Conservation (phyloP, 2,113 vertebrate genomes). For the Casuarius casuarius region DNA sequence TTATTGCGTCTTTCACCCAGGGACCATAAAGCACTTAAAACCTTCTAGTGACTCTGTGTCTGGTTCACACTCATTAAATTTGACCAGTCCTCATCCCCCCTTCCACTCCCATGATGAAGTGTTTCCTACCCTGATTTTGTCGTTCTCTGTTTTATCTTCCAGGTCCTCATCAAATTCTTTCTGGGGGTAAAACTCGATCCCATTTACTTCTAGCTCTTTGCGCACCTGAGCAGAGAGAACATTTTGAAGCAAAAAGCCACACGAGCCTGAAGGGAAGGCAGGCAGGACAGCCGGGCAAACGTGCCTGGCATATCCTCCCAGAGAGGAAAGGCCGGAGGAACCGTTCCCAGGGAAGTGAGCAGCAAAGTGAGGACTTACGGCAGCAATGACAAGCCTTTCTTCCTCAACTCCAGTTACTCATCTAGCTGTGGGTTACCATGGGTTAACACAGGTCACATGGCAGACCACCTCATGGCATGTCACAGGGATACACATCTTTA, state of each 20-base stretch:
- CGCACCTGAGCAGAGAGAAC: constrained; percentile 82
- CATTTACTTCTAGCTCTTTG: constrained; percentile 92
- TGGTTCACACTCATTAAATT: background rate
- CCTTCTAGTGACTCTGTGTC: background rate
- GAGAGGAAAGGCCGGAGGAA: background rate
- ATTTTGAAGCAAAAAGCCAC: constrained; percentile 30
- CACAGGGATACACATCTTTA: background rate
- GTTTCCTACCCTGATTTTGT: constrained; percentile 93
- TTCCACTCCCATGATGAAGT: constrained; percentile 1
- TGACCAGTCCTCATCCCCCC: background rate
- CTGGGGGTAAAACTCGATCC: constrained; percentile 96
- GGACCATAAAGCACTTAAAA: background rate
- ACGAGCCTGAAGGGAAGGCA: background rate
- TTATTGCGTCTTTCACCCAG: background rate
- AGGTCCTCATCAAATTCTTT: constrained; percentile 97
- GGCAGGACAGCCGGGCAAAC: background rate
- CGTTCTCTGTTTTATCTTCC: constrained; percentile 97
- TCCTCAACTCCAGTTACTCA: background rate
- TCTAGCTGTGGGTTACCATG: background rate
- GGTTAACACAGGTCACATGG: background rate
- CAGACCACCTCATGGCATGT: background rate
- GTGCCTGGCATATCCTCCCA: background rate
- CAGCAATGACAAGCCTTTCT: background rate
- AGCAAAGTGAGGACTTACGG: background rate
- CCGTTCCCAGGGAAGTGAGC: background rate